phyloP scores from a whole-genome alignment of 2,797 vertebrate genomes.

The Fratercula arctica region DNA sequence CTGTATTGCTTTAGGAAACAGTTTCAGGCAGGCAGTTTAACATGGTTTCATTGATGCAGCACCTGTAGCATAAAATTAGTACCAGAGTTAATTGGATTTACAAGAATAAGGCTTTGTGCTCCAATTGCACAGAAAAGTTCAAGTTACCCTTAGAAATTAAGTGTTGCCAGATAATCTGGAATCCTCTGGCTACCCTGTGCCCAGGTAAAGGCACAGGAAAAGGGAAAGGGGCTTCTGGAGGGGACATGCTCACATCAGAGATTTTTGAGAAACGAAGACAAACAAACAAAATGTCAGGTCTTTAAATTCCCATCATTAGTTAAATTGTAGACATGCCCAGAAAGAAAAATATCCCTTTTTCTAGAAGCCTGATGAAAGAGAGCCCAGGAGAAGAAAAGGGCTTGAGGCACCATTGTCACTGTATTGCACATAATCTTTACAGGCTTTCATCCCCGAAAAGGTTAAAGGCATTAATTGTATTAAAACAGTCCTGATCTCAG shows the following conservation, averaged over 20 bases:
- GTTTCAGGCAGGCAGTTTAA: not conserved
- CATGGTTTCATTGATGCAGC: not conserved
- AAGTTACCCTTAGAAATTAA: not conserved
- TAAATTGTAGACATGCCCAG: not conserved
- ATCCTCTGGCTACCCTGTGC: not conserved
- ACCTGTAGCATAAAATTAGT: not conserved
- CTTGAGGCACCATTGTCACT: accelerated
- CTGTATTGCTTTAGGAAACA: not conserved
- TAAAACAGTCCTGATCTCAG: accelerated
- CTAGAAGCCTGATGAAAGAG: not conserved
- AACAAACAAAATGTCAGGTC: not conserved
- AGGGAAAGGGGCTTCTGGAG: not conserved
- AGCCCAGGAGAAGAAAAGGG: not conserved
- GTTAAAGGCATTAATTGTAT: not conserved
- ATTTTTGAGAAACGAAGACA: not conserved
- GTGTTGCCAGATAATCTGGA: not conserved
- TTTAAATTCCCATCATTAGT: not conserved
- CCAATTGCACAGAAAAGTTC: not conserved
- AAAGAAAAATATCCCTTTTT: not conserved
- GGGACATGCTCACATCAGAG: not conserved
- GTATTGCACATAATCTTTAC: not conserved
- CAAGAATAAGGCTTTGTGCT: not conserved
- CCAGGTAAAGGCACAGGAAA: not conserved
- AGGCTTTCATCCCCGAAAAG: not conserved
- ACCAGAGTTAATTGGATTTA: not conserved